These are phyloP conservation scores for Chloropsis hardwickii DNA, from an alignment of 2,113 vertebrate species.

Conservation along the genomic window DNA sequence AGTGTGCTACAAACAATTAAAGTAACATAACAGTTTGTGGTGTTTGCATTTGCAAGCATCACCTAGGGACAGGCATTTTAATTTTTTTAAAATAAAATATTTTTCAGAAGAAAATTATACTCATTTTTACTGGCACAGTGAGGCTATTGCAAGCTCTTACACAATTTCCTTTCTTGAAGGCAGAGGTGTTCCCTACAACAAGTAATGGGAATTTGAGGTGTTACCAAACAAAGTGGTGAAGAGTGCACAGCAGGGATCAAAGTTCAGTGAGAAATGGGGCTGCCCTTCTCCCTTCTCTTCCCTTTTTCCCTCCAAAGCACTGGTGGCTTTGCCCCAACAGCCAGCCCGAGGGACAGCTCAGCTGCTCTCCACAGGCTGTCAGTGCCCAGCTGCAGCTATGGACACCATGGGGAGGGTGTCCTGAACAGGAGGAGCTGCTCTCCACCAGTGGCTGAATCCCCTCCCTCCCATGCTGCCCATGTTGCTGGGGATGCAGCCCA, in stretches of 20 bases:
- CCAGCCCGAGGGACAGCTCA: rapidly evolving
- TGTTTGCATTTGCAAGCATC: background rate
- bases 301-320: background rate
- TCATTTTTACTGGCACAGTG: background rate
- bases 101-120: background rate
- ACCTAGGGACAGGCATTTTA: background rate
- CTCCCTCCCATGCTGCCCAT: rapidly evolving
- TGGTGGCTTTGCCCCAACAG: background rate
- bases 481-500: background rate
- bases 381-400: background rate
- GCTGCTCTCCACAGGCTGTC: background rate
- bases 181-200: background rate
- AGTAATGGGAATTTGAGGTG: background rate
- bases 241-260: background rate
- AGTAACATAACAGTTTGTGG: background rate
- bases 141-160: background rate
- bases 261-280: background rate
- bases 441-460: background rate
- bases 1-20: background rate
- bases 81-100: background rate
- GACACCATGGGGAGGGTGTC: rapidly evolving
- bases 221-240: background rate
- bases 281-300: background rate
- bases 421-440: background rate
- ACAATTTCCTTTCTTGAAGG: background rate